phyloP scores from a whole-genome alignment of 2,888 invertebrate species.

The Orthosia gracilis region DNA sequence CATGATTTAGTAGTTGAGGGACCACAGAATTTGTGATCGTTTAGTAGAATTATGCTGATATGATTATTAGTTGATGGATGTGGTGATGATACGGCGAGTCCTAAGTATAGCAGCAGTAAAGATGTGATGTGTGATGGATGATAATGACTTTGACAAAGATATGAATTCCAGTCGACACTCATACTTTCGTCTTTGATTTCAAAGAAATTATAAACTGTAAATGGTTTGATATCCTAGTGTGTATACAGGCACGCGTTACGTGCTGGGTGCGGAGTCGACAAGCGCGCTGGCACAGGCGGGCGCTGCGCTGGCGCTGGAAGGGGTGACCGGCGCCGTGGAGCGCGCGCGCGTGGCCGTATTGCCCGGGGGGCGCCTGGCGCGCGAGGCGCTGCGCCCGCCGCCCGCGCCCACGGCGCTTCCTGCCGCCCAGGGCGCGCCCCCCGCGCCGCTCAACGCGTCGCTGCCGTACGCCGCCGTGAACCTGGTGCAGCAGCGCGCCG shows the following conservation, averaged over 20 bases:
- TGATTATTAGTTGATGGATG: neutral
- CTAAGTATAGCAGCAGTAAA: neutral
- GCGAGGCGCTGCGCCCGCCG: slow-evolving; percentile 52
- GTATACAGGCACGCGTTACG: slow-evolving; percentile 80
- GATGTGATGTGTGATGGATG: neutral
- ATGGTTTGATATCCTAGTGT: neutral
- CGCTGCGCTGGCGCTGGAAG: slow-evolving; percentile 64
- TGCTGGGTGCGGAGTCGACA: slow-evolving; percentile 81
- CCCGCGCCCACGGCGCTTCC: slow-evolving; percentile 37
- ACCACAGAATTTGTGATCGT: neutral
- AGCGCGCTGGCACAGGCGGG: slow-evolving; percentile 72
- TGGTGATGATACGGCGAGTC: neutral
- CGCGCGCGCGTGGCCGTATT: slow-evolving; percentile 69
- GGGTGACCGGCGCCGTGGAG: slow-evolving; percentile 69
- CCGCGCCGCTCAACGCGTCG: slow-evolving; percentile 60
- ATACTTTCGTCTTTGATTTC: neutral
- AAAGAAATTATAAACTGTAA: neutral
- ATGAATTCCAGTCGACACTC: too few relatives aligned
- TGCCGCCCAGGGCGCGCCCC: slow-evolving; percentile 25
- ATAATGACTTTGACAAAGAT: too few relatives aligned
- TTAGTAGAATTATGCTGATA: neutral
- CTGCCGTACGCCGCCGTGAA: slow-evolving; percentile 92
- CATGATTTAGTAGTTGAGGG: neutral
- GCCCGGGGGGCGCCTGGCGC: slow-evolving; percentile 65
- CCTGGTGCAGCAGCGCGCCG: slow-evolving; percentile 92